Percentiles rank a stretch among this genome's conserved stretches.
Evolutionary conservation across 92 coral and sea anemone genomes (phyloP).

Genomic region (Porites evermanni): DNA sequence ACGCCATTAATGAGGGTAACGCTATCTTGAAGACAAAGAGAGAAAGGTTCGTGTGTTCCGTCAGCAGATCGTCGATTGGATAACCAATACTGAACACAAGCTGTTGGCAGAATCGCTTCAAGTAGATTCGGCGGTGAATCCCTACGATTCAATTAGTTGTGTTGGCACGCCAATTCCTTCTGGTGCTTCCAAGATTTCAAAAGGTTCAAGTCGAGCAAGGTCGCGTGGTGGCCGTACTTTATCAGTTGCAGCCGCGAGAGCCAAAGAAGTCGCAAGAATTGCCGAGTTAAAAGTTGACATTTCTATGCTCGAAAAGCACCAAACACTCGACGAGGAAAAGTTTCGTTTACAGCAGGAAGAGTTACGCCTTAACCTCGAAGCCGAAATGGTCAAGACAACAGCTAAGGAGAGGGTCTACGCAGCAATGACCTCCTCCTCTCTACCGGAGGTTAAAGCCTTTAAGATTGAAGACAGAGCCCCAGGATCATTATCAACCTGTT

Average conservation of each 20-base stretch:
- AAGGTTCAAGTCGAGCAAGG: not conserved
- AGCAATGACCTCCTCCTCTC: not conserved
- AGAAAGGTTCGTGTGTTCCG: not conserved
- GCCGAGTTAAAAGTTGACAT: not conserved
- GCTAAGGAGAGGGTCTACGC: no score
- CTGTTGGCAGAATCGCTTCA: constrained; percentile 1
- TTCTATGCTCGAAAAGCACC: not conserved
- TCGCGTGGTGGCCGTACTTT: constrained; percentile 1
- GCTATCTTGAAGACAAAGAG: no score
- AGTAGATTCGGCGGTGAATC: constrained; percentile 10
- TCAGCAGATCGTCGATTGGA: not conserved
- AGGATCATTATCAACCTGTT: not conserved
- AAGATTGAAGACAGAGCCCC: not conserved
- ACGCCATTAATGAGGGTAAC: not conserved
- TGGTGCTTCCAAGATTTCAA: not conserved
- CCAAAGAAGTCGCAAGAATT: no score
- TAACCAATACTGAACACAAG: not conserved
- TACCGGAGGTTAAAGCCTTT: not conserved
- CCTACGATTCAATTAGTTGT: constrained; percentile 12
- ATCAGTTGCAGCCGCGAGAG: not conserved
- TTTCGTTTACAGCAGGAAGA: no score
- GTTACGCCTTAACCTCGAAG: no score
- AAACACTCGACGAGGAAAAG: no score
- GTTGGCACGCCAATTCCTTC: not conserved
- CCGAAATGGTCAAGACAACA: no score